Percentiles rank a stretch among this genome's conserved stretches.
Conservation (phyloP, 2,888 invertebrate species). For the Lydus trimaculatus region DNA sequence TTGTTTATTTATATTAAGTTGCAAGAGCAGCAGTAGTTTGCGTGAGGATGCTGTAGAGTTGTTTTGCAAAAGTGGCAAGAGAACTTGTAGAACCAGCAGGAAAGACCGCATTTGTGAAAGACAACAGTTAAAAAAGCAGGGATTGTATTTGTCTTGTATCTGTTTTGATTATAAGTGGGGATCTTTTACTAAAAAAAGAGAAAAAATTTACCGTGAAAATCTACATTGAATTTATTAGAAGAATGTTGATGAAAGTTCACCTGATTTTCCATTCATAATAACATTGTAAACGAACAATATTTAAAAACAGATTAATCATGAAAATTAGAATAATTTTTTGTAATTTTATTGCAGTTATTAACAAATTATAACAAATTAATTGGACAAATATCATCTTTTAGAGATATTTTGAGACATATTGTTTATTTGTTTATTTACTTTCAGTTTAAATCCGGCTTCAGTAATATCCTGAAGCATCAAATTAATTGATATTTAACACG, state of each 20-base stretch:
- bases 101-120: not conserved
- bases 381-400: no score
- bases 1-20: not conserved
- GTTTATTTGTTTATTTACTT: not conserved
- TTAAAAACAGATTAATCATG: no score
- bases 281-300: not conserved
- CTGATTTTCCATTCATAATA: not conserved
- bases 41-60: not conserved
- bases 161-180: not conserved
- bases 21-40: not conserved
- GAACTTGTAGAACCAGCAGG: not conserved
- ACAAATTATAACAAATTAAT: no score
- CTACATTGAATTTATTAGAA: not conserved
- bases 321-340: no score
- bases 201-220: not conserved
- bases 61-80: not conserved
- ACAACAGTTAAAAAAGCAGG: not conserved
- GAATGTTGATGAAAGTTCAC: not conserved
- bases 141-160: conserved; percentile 2
- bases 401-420: no score
- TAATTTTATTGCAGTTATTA: no score
- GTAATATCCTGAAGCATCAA: not conserved
- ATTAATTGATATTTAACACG: not conserved
- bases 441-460: not conserved
- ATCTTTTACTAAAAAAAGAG: not conserved